Conservation (phyloP, 2,888 invertebrate species). For the Mechanitis messenoides region DNA sequence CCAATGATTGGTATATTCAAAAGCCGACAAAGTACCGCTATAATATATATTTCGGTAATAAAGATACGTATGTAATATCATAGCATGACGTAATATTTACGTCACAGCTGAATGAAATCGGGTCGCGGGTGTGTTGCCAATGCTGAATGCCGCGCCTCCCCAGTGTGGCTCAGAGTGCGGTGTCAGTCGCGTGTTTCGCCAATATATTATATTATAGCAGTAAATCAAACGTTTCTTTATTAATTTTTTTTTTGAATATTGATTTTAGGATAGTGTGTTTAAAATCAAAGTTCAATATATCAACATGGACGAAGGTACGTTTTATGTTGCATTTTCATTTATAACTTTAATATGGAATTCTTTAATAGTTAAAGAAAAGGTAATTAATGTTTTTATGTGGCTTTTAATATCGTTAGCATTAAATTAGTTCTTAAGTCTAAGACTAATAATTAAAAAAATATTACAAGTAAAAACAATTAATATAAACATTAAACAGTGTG, state of each 20-base stretch:
- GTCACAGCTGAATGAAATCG: conserved; percentile 31
- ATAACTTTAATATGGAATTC: too few species aligned
- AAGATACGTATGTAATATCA: conserved; percentile 25
- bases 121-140: conserved; percentile 32
- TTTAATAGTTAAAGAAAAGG: too few species aligned
- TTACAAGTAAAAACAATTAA: too few species aligned
- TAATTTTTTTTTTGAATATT: too few species aligned
- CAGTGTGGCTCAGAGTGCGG: conserved; percentile 41
- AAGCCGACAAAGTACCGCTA: conserved; percentile 18
- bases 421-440: too few species aligned
- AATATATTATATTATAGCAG: conserved; percentile 14
- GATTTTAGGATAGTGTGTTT: conserved; percentile 28
- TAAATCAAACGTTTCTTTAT: too few species aligned
- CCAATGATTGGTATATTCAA: neutral
- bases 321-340: conserved; percentile 14
- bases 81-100: conserved; percentile 27
- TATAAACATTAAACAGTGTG: too few species aligned
- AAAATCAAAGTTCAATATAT: conserved; percentile 10
- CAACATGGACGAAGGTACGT: conserved; percentile 43
- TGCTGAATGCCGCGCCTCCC: conserved; percentile 38
- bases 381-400: too few species aligned
- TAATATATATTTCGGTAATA: conserved; percentile 14
- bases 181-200: conserved; percentile 37
- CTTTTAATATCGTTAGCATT: too few species aligned
- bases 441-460: too few species aligned